Conservation (phyloP, 2,797 vertebrate genomes). For the Lepilemur septentrionalis region DNA sequence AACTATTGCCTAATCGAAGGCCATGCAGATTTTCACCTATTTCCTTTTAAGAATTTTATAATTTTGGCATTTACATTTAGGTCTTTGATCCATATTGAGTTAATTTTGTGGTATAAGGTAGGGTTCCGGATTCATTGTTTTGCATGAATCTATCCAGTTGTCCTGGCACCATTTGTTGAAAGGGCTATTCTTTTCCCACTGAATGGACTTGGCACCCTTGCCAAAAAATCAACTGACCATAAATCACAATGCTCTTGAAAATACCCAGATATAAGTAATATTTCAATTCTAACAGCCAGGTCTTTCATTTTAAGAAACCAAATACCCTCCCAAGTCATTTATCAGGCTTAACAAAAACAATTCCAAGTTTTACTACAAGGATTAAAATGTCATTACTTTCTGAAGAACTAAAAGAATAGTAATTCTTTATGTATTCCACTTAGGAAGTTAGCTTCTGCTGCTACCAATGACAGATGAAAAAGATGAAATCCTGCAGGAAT, state of each 20-base stretch:
- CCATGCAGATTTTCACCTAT: neutral
- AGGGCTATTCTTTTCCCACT: neutral
- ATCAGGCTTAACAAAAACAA: constrained; percentile 26
- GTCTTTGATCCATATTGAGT: neutral
- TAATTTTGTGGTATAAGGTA: neutral
- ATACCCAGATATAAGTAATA: neutral
- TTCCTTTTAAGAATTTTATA: constrained; percentile 31
- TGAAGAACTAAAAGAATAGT: constrained; percentile 20
- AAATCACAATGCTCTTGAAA: constrained; percentile 22
- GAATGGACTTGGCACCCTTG: neutral
- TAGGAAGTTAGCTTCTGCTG: constrained; percentile 18
- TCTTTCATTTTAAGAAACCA: constrained; percentile 44
- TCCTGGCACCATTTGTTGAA: neutral
- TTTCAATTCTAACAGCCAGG: neutral
- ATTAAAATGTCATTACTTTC: constrained; percentile 36
- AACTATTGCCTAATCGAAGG: neutral
- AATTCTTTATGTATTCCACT: constrained; percentile 22
- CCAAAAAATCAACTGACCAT: neutral
- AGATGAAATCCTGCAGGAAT: neutral
- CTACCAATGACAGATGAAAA: constrained; percentile 23
- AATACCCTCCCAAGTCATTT: constrained; percentile 32
- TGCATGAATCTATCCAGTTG: neutral
- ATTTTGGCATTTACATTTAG: constrained; percentile 38
- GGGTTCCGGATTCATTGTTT: constrained; percentile 1
- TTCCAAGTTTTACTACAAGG: neutral